Evolutionary conservation across 2,888 invertebrate species (phyloP).

Genomic region (Marronus borbonicus): DNA sequence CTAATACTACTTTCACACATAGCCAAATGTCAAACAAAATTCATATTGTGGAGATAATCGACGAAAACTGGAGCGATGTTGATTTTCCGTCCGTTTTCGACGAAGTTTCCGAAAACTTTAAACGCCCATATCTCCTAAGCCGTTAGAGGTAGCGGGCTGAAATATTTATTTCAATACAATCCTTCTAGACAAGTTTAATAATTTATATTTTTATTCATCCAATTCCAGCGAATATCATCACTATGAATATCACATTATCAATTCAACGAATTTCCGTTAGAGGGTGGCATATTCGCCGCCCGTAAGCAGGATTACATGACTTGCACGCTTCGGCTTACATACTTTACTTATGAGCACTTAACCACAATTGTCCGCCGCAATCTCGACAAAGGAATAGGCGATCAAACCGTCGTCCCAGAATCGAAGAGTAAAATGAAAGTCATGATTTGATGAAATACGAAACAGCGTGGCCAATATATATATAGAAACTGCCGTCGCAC

Average conservation of each 20-base stretch:
- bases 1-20: no score
- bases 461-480: not conserved
- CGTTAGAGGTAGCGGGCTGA: no score
- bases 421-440: constrained; percentile 22
- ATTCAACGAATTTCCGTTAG: constrained; percentile 32
- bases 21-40: no score
- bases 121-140: no score
- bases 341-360: constrained; percentile 26
- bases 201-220: no score
- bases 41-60: no score
- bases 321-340: not conserved
- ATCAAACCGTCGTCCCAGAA: constrained; percentile 15
- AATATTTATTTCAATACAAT: not conserved
- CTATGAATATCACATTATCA: constrained; percentile 1
- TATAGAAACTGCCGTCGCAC: not conserved
- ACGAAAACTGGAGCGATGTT: no score
- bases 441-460: constrained; percentile 29
- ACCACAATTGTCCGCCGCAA: constrained; percentile 23
- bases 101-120: no score
- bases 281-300: not conserved
- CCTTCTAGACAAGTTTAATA: not conserved
- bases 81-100: no score
- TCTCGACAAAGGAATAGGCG: constrained; percentile 30
- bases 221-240: not conserved
- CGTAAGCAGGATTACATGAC: constrained; percentile 6